Evolutionary conservation across 2,113 vertebrate species (phyloP).

Genomic region (Nerophis lumbriciformis): DNA sequence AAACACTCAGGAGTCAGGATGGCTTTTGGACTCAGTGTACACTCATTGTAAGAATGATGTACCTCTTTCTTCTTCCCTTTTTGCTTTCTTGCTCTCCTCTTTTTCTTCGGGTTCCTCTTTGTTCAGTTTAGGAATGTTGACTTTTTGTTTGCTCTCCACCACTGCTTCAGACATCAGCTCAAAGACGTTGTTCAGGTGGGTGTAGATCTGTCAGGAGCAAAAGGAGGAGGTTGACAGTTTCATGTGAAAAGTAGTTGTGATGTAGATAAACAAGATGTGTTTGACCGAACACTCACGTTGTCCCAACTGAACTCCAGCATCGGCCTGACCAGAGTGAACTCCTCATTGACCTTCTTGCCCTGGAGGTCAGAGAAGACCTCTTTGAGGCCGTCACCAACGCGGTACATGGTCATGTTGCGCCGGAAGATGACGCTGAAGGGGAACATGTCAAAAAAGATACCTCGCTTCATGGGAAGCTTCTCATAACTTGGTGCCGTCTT

Average conservation of each 20-base stretch:
- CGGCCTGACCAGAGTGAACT: slow-evolving; percentile 70
- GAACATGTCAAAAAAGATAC: slow-evolving; percentile 76
- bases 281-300: slow-evolving; percentile 53
- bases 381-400: slow-evolving; percentile 69
- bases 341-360: slow-evolving; percentile 73
- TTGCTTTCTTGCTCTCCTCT: slow-evolving; percentile 60
- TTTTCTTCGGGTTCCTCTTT: slow-evolving; percentile 64
- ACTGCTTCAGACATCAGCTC: slow-evolving; percentile 70
- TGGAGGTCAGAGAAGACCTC: slow-evolving; percentile 74
- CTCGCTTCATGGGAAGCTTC: slow-evolving; percentile 74
- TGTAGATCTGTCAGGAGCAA: slow-evolving; percentile 56
- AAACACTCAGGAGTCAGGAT: background rate
- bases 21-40: background rate
- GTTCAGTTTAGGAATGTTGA: slow-evolving; percentile 65
- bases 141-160: slow-evolving; percentile 72
- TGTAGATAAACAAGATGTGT: background rate
- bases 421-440: slow-evolving; percentile 74
- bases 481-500: slow-evolving; percentile 72
- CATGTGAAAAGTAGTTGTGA: background rate
- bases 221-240: background rate
- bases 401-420: slow-evolving; percentile 74
- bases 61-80: slow-evolving; percentile 62
- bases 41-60: background rate
- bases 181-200: slow-evolving; percentile 72
- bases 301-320: slow-evolving; percentile 78